A percentile compares a stretch with the other conserved stretches of the same genome.
Evolutionary conservation across 2,113 vertebrate genomes (phyloP).

Genomic region (Neotoma lepida): DNA sequence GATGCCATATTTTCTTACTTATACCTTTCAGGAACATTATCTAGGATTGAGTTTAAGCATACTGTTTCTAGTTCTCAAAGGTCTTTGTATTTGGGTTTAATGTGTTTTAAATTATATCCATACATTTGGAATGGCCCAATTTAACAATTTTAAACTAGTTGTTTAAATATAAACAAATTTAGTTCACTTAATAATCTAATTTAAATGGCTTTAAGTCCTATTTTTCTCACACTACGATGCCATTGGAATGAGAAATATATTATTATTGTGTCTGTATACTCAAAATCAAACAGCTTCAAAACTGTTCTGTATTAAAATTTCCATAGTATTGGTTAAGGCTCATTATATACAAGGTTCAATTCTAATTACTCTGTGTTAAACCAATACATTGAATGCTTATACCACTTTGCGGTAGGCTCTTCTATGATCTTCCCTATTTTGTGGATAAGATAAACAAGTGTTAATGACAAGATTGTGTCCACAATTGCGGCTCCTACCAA

Average conservation of each 20-base stretch:
- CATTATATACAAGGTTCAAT: neutral
- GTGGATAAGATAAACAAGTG: neutral
- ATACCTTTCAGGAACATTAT: neutral
- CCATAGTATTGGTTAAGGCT: neutral
- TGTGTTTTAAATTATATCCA: neutral
- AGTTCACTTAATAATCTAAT: neutral
- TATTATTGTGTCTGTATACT: neutral
- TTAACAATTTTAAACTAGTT: conserved; percentile 13
- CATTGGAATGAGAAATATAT: neutral
- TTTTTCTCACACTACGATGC: neutral
- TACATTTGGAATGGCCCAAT: neutral
- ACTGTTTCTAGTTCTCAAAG: neutral
- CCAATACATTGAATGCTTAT: neutral
- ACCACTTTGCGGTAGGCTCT: neutral
- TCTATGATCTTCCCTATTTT: neutral
- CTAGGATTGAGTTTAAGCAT: neutral
- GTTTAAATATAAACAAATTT: neutral
- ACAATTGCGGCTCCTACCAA: neutral
- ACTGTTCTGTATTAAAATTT: neutral
- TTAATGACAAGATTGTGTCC: neutral
- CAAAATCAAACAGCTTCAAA: neutral
- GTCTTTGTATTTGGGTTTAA: neutral
- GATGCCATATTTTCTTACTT: conserved; percentile 9
- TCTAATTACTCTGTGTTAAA: neutral
- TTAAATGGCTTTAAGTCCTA: neutral